A percentile compares a stretch with the other conserved stretches of the same genome.
These are phyloP conservation scores for Magallana angulata DNA, from an alignment of 1,140 invertebrate genomes.

Conservation along the genomic window DNA sequence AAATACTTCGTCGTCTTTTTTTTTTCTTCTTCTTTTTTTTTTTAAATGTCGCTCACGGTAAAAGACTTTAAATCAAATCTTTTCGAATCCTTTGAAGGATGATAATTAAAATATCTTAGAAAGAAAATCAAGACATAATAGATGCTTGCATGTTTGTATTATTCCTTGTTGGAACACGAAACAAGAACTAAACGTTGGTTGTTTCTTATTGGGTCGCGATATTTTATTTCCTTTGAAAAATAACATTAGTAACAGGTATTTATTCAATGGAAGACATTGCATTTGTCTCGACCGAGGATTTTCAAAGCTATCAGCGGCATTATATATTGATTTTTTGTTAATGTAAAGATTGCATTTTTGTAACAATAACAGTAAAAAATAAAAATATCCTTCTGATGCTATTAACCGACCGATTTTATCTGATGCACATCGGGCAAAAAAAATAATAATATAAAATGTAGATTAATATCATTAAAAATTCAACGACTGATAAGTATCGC, in stretches of 20 bases:
- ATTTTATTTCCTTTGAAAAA: constrained; percentile 20
- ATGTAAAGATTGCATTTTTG: background rate
- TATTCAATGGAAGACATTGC: background rate
- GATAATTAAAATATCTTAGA: constrained; percentile 30
- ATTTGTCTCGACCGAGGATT: background rate
- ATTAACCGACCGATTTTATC: background rate
- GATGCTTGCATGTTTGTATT: constrained; percentile 19
- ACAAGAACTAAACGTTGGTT: background rate
- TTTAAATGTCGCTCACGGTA: constrained; percentile 12
- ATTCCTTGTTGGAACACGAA: background rate
- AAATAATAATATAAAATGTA: background rate
- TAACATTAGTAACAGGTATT: constrained; percentile 30
- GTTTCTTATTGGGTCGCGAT: background rate
- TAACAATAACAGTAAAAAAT: background rate
- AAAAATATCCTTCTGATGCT: background rate
- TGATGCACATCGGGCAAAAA: background rate
- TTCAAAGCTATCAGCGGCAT: background rate
- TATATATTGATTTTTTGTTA: background rate
- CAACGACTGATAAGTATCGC: constrained; percentile 4
- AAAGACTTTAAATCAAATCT: constrained; percentile 22
- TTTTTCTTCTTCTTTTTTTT: background rate
- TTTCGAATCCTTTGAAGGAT: constrained; percentile 9
- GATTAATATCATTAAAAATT: constrained; percentile 37
- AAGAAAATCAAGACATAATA: constrained; percentile 16
- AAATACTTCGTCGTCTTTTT: background rate